Base-by-base conservation (phyloP, 2,888 invertebrate genomes). In the Marasmarcha lunaedactyla region DNA sequence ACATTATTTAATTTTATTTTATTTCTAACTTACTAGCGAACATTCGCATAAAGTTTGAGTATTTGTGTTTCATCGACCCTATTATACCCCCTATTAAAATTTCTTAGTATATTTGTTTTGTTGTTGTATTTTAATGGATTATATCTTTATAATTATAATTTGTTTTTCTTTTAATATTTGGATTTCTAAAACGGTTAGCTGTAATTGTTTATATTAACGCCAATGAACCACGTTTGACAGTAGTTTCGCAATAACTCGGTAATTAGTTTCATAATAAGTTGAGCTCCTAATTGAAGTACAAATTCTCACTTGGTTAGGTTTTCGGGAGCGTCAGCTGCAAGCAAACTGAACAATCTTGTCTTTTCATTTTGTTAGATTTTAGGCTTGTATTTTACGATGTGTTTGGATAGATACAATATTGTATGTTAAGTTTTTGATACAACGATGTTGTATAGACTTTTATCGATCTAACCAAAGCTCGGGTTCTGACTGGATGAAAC, bases 51-150 rank as follows among this genome's bases (percentile, higher is more conserved):
- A 44, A 38, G 40, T 49, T 62, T 79, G 83, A 79, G 79, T 81
- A 79, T 81, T 81, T 79, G 83, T 79, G 72, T 79, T 79, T 63
- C 4, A n/a, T 11, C 4, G 6, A 20, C 3, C 3, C 20, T 5
- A 5, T 5, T 20, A 30, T 30, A 7, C 2, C 30, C 58, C 60
- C 54, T 55, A 59, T 52, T 62, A 60, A 51, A 56, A 57, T n/a
- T 30, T 59, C 59, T 59, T 66, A 64, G 66, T 59, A 61, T 70
- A 71, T 69, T 73, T 71, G 76, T 81, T 76, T 76, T 78, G 76
- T 81, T 81, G 72, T 79, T 79, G 69, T 72, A 79, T 73, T 74
- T 72, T 72, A 73, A 76, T 77, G 71, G 76, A 76, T 76, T 76
- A 78, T 76, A 71, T 71, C 63, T 64, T 63, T 65, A 69, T 68